These are phyloP conservation scores for Corticium candelabrum DNA, from an alignment of 37 sponge, comb jelly and placozoan genomes.

Conservation along the genomic window DNA sequence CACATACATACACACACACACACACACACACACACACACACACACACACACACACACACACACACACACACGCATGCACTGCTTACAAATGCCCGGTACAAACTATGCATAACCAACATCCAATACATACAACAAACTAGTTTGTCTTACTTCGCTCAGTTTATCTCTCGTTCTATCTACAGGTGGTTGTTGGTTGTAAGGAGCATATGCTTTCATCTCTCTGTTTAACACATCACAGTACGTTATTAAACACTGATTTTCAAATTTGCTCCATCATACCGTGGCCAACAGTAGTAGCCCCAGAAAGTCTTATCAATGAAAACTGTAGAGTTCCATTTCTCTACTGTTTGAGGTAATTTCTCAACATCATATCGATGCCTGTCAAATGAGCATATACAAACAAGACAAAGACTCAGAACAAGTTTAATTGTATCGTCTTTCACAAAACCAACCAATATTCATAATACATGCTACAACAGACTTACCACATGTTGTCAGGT, in stretches of 20 bases:
- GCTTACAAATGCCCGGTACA: neutral
- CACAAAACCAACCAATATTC: neutral
- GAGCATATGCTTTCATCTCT: too few relatives aligned
- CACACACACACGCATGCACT: conserved; percentile 10
- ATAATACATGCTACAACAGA: too few relatives aligned
- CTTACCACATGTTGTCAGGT: conserved; percentile 51
- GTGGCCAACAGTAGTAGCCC: conserved; percentile 73
- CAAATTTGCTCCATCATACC: too few relatives aligned
- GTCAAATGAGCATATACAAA: too few relatives aligned
- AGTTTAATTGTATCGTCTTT: neutral
- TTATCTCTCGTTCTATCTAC: too few relatives aligned
- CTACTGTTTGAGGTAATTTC: conserved; percentile 32
- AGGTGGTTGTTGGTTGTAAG: too few relatives aligned
- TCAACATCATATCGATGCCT: conserved; percentile 38
- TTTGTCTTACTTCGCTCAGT: too few relatives aligned
- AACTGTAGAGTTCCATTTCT: conserved; percentile 36
- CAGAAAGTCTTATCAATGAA: conserved; percentile 70
- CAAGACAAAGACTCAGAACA: too few relatives aligned
- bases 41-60: neutral
- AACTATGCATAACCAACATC: too few relatives aligned
- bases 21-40: conserved; percentile 5
- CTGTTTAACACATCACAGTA: too few relatives aligned
- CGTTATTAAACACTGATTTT: too few relatives aligned
- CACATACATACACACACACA: conserved; percentile 1
- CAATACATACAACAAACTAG: too few relatives aligned